Base-by-base conservation (phyloP, 2,888 invertebrate genomes). In the Yponomeuta plumbellus region DNA sequence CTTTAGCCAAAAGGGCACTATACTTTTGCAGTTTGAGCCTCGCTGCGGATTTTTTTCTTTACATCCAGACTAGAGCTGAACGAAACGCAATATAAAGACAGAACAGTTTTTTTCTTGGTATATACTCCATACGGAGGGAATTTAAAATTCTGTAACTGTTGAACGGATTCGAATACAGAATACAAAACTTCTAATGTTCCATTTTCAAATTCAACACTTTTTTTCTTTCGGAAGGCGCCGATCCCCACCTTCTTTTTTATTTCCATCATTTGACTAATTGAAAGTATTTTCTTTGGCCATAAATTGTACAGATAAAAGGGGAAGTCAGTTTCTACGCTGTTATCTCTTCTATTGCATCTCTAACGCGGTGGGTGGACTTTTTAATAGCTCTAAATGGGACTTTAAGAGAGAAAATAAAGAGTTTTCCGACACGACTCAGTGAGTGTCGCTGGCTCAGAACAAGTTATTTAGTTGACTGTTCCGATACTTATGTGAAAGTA, bases 81-180 rank as follows among this genome's bases (percentile, higher is more conserved):
- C 34, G 34, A 34, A 34, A 34, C 34, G 6, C 8, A 26, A 26
- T 26, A 4, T 26, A 26, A 26, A 13, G 44, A 2, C 8, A 44
- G 4, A 13, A 11, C 44, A 52, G 13, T 52, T 22, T 59, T 13
- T 59, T 70, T 72, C 66, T 64, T 67, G 76, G 70, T 73, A 44
- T 34, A 69, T 40, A 69, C 20, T 63, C 20, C 74, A 67, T 74
- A 68, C 70, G 66, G 67, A 68, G 70, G 66, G 67, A 71, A 74
- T 75, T 76, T 69, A 73, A 79, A 80, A 79, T 73, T 76, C 74
- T 71, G 76, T 71, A 73, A 71, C 69, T 70, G 70, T 39, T 64
- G 3, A 22, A 64, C 71, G 73, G 71, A 75, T 74, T 77, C 76
- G 76, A 79, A 78, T 80, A 81, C 78, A 76, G 73, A 80, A 80